Percentiles rank a stretch among this genome's conserved stretches.
Conservation (phyloP, 1,140 invertebrate genomes). For the Doryteuthis pealeii region DNA sequence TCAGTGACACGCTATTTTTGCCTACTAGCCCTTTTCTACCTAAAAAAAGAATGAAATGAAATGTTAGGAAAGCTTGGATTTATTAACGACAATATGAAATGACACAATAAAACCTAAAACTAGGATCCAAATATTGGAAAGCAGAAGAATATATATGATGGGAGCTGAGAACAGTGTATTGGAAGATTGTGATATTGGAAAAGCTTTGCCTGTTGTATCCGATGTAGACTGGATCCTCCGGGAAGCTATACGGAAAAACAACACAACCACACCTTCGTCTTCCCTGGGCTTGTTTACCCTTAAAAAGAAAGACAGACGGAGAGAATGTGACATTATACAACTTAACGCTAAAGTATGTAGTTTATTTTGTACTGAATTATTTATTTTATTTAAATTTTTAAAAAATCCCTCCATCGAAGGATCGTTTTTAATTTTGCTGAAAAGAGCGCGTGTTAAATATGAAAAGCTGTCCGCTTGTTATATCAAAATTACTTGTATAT, state of each 20-base stretch:
- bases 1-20: too few relatives aligned
- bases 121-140: too few relatives aligned
- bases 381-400: background rate
- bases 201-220: slow-evolving; percentile 12
- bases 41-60: too few relatives aligned
- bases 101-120: too few relatives aligned
- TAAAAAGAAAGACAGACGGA: slow-evolving; percentile 27
- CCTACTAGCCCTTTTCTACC: too few relatives aligned
- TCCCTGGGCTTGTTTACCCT: slow-evolving; percentile 33
- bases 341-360: slow-evolving; percentile 32
- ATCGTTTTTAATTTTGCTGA: too few relatives aligned
- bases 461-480: too few relatives aligned
- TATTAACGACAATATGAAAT: too few relatives aligned
- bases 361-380: background rate
- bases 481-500: too few relatives aligned
- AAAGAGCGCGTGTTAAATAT: too few relatives aligned
- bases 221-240: slow-evolving; percentile 30
- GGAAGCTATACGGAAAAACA: slow-evolving; percentile 28
- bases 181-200: slow-evolving; percentile 37
- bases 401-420: too few relatives aligned
- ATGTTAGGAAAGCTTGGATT: too few relatives aligned
- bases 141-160: slow-evolving; percentile 26
- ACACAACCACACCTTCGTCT: slow-evolving; percentile 11
- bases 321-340: slow-evolving; percentile 32
- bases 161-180: slow-evolving; percentile 43